Conservation (phyloP, 2,797 vertebrate species). For the Harpagifer antarcticus region DNA sequence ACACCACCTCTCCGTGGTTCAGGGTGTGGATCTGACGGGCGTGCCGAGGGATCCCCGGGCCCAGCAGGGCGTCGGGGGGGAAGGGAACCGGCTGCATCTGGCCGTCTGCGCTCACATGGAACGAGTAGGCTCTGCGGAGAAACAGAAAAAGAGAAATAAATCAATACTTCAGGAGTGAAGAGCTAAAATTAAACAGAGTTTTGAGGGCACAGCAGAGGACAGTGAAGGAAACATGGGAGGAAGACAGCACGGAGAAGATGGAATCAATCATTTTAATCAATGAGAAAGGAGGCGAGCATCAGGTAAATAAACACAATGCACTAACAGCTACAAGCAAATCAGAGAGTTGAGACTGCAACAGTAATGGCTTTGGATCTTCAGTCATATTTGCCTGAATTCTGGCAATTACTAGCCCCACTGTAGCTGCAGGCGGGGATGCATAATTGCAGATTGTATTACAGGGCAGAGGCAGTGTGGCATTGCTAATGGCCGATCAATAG, state of each 20-base stretch:
- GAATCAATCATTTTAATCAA: conserved; percentile 37
- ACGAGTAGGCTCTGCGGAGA: conserved; percentile 88
- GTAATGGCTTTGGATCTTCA: conserved; percentile 37
- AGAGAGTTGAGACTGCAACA: conserved; percentile 18
- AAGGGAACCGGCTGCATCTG: conserved; percentile 94
- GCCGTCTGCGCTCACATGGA: conserved; percentile 91
- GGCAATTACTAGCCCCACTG: conserved; percentile 59
- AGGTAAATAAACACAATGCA: conserved; percentile 23
- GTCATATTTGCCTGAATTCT: conserved; percentile 46
- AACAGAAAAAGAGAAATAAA: conserved; percentile 6
- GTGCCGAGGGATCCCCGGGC: conserved; percentile 90
- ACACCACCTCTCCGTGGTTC: conserved; percentile 91
- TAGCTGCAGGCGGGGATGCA: conserved; percentile 51
- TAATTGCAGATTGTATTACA: conserved; percentile 66
- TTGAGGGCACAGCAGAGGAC: conserved; percentile 5
- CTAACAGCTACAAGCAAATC: conserved; percentile 17
- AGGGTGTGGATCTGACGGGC: conserved; percentile 92
- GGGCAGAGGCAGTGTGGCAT: conserved; percentile 59
- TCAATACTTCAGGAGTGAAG: conserved; percentile 7
- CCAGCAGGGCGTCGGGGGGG: conserved; percentile 89
- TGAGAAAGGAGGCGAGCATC: conserved; percentile 3
- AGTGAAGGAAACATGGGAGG: not conserved
- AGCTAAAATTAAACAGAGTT: conserved; percentile 28
- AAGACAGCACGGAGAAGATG: conserved; percentile 8
- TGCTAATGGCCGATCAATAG: conserved; percentile 75